A percentile compares a stretch with the other conserved stretches of the same genome.
Conservation (phyloP, 2,113 vertebrate species). For the Istiophorus platypterus region DNA sequence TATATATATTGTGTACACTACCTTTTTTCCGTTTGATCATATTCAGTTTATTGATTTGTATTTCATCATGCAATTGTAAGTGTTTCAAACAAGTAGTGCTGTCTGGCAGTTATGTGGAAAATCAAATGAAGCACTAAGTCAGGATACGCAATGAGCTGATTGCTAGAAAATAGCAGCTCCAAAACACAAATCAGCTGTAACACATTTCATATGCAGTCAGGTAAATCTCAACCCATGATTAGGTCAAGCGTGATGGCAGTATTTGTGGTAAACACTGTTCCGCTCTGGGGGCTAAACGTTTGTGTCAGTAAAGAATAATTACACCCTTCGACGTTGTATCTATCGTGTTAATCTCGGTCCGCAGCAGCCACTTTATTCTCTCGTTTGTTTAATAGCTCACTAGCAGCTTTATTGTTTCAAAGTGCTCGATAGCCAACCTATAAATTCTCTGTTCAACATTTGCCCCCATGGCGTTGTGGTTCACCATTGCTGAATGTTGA, state of each 20-base stretch:
- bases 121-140: background rate
- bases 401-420: constrained; percentile 93
- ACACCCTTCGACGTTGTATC: constrained; percentile 78
- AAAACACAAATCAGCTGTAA: constrained; percentile 62
- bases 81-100: constrained; percentile 26
- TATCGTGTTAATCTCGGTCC: constrained; percentile 85
- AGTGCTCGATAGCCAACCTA: constrained; percentile 89
- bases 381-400: constrained; percentile 91
- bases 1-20: background rate
- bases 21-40: background rate
- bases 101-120: background rate
- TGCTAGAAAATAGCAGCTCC: constrained; percentile 38
- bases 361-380: constrained; percentile 89
- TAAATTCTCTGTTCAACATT: constrained; percentile 91
- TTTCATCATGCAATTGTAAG: background rate
- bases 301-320: constrained; percentile 88
- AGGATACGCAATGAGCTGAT: constrained; percentile 13
- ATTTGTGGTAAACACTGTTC: constrained; percentile 82
- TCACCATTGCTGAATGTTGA: constrained; percentile 95
- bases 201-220: constrained; percentile 73
- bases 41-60: background rate
- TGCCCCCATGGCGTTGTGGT: constrained; percentile 89
- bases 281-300: constrained; percentile 77
- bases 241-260: constrained; percentile 78
- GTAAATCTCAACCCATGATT: constrained; percentile 78